phyloP scores from a whole-genome alignment of 2,113 vertebrate genomes.

The Tyto alba region DNA sequence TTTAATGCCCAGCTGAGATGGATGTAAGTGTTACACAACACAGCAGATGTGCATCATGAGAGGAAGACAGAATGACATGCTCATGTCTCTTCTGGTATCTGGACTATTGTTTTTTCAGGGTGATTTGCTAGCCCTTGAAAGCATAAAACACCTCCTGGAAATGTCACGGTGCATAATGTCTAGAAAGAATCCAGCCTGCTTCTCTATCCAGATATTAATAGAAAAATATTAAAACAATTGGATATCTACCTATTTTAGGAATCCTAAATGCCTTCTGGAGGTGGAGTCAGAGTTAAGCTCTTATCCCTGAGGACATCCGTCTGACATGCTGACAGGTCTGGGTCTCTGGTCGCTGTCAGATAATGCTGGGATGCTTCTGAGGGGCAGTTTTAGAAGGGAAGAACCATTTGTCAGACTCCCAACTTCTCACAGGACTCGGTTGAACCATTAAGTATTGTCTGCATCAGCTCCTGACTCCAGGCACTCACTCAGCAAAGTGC shows the following conservation, averaged over 20 bases:
- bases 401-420: neutral
- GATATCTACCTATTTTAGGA: neutral
- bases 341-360: neutral
- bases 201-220: neutral
- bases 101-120: neutral
- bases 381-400: neutral
- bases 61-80: neutral
- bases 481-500: neutral
- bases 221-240: neutral
- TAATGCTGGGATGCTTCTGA: neutral
- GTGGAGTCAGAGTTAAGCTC: neutral
- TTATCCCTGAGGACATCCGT: neutral
- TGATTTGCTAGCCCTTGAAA: neutral
- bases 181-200: neutral
- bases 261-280: neutral
- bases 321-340: neutral
- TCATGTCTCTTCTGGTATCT: neutral
- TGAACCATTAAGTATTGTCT: neutral
- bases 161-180: neutral
- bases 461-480: neutral
- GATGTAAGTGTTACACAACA: rapidly evolving
- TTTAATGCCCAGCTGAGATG: neutral
- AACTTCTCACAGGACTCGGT: rapidly evolving
- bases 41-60: neutral
- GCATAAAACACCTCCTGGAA: neutral